A percentile compares a stretch with the other conserved stretches of the same genome.
Conservation (phyloP, 1,140 invertebrate genomes). For the Bombyx mandarina region DNA sequence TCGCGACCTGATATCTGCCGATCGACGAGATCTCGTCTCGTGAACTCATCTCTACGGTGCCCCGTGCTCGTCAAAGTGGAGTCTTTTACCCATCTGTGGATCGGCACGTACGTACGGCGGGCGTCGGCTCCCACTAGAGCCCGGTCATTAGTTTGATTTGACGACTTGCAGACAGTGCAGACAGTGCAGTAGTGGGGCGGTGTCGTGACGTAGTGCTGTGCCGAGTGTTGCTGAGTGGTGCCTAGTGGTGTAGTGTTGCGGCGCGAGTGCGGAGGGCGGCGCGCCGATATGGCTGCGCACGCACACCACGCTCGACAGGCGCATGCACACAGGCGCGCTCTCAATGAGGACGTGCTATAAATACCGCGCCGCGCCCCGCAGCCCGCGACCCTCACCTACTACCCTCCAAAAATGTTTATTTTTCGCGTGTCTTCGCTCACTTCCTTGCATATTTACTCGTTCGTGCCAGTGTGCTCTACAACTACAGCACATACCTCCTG, state of each 20-base stretch:
- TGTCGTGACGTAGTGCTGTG: conserved; percentile 3
- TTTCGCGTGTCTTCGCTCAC: conserved; percentile 9
- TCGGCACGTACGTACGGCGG: not conserved
- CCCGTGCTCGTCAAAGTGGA: not conserved
- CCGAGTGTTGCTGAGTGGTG: not conserved
- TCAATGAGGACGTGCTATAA: conserved; percentile 38
- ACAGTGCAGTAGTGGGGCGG: not conserved
- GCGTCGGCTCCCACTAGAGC: not conserved
- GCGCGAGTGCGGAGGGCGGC: conserved; percentile 23
- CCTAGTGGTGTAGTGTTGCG: conserved; percentile 8
- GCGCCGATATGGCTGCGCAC: conserved; percentile 5
- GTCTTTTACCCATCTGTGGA: not conserved
- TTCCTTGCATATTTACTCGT: too few relatives aligned
- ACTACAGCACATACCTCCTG: too few relatives aligned
- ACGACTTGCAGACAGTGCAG: too few relatives aligned
- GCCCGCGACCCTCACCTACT: conserved; percentile 46
- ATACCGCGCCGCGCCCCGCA: conserved; percentile 19
- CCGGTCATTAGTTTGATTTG: too few relatives aligned
- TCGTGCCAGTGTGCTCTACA: too few relatives aligned
- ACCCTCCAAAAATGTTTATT: conserved; percentile 42
- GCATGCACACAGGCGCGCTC: not conserved
- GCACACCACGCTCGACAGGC: conserved; percentile 7
- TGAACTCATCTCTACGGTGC: not conserved
- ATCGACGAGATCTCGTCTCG: not conserved
- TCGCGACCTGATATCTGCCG: conserved; percentile 3